A percentile compares a stretch with the other conserved stretches of the same genome.
These are phyloP conservation scores for Paralichthys olivaceus DNA, from an alignment of 2,113 vertebrate genomes.

Conservation along the genomic window DNA sequence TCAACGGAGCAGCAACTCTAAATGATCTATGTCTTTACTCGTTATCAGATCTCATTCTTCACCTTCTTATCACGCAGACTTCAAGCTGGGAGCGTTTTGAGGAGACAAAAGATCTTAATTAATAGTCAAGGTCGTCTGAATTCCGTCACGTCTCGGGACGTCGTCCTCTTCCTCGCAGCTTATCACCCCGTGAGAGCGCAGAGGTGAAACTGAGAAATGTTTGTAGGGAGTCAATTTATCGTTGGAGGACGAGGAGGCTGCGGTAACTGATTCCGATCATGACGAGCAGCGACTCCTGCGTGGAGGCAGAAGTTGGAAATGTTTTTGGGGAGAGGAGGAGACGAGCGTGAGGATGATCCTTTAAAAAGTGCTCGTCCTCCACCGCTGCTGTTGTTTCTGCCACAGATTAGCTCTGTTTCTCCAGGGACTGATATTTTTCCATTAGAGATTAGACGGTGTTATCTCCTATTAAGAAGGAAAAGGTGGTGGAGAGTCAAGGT, in stretches of 20 bases:
- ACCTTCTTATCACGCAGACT: slow-evolving; percentile 5
- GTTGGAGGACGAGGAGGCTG: slow-evolving; percentile 8
- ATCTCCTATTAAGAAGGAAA: slow-evolving; percentile 44
- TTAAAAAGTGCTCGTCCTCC: slow-evolving; percentile 21
- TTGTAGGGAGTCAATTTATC: slow-evolving; percentile 34
- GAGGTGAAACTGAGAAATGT: slow-evolving; percentile 23
- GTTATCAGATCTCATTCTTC: slow-evolving; percentile 12
- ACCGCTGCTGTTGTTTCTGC: slow-evolving; percentile 24
- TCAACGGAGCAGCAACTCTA: slow-evolving; percentile 4
- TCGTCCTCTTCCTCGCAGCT: slow-evolving; percentile 18
- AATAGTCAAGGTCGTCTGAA: slow-evolving; percentile 9
- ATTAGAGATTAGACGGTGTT: slow-evolving; percentile 58
- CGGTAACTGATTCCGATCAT: slow-evolving; percentile 16
- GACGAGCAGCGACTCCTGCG: slow-evolving; percentile 24
- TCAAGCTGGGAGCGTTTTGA: slow-evolving; percentile 4
- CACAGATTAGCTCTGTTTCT: slow-evolving; percentile 53
- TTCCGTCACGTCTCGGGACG: neutral
- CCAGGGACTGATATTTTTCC: slow-evolving; percentile 52
- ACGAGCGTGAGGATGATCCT: slow-evolving; percentile 16
- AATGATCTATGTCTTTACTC: slow-evolving; percentile 12
- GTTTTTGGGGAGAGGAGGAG: slow-evolving; percentile 4
- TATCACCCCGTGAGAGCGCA: slow-evolving; percentile 20
- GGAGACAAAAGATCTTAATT: slow-evolving; percentile 32
- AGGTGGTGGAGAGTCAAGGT: slow-evolving; percentile 40
- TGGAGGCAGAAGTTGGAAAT: slow-evolving; percentile 19